Conservation (phyloP, 1,140 invertebrate species). For the Bombyx mandarina region DNA sequence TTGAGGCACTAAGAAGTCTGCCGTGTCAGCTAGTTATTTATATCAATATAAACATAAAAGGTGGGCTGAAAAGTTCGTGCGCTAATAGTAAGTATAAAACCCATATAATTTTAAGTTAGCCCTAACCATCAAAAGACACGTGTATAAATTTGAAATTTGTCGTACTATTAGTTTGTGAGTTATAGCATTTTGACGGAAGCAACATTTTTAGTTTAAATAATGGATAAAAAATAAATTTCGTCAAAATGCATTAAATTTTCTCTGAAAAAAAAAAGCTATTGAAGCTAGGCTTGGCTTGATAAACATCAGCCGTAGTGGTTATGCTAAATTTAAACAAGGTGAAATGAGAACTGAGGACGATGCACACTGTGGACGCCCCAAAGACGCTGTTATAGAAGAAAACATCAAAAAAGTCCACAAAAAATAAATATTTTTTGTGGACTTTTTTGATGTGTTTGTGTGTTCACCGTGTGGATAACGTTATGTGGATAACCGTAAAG, state of each 20-base stretch:
- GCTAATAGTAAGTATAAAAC: constrained; percentile 11
- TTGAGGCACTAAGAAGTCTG: too few relatives aligned
- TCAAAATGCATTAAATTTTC: not conserved
- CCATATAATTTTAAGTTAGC: constrained; percentile 12
- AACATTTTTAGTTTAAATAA: constrained; percentile 6
- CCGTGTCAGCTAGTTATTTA: too few relatives aligned
- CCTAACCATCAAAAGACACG: constrained; percentile 10
- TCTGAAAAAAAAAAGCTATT: constrained; percentile 1
- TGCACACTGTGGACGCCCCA: constrained; percentile 21
- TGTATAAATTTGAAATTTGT: constrained; percentile 13
- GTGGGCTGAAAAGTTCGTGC: constrained; percentile 9
- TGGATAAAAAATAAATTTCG: not conserved
- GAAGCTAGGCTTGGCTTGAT: constrained; percentile 2
- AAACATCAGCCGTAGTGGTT: constrained; percentile 16
- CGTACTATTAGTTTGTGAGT: constrained; percentile 3
- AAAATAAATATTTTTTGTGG: too few relatives aligned
- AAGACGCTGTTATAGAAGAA: constrained; percentile 8
- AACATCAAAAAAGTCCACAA: constrained; percentile 12
- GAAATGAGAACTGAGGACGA: constrained; percentile 25
- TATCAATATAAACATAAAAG: not conserved
- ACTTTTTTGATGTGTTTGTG: too few relatives aligned
- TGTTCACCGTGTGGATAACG: too few relatives aligned
- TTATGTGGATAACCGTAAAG: constrained; percentile 8
- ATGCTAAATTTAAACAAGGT: constrained; percentile 32
- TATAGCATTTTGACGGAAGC: constrained; percentile 12